Evolutionary conservation across 1,140 invertebrate genomes (phyloP), one percentile per base, ranked within the genome.

Genomic region (Frieseomelitta varia): DNA sequence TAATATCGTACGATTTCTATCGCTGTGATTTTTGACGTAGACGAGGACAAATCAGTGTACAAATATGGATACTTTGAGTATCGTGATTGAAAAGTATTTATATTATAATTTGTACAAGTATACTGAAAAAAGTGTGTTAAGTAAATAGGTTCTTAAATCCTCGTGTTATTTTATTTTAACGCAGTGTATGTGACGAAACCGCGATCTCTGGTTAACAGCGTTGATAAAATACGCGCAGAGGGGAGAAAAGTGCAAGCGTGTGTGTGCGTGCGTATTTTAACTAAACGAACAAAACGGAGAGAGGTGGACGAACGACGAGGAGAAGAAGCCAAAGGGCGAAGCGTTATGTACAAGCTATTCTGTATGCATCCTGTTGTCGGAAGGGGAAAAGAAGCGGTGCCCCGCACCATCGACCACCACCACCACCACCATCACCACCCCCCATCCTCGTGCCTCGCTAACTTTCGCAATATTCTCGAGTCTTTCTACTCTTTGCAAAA

Each of bases 391-490:
- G 81, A 75, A 79, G 21, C 78, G 19, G 15, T 17, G 30, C 55
- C 30, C 30, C 61, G 17, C 51, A 8, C 34, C 68, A 61, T 69
- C 69, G 56, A 53, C 47, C 71, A 30, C 12, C 39, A 27, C 58
- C 53, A 2, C n/a, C 17, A 11, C 56, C 27, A 15, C 14, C 69
- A 55, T 3, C 56, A 24, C 56, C 47, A 10, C 27, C 8, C 2
- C 30, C 39, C 77, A 24, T n/a, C 56, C 56, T 63, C 14, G 63
- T 76, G 56, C 47, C 56, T 53, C 81, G 58, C 69, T 86, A 90
- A 90, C 90, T 90, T 90, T 90, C 85, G 87, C 90, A 90, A 90
- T 90, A 90, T 90, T 88, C 90, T 87, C 87, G 73, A 87, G 87
- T 85, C 89, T 88, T 77, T 90, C 82, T 77, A 88, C 87, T 90